Percentiles rank a stretch among this genome's conserved stretches.
phyloP scores from a whole-genome alignment of 2,888 invertebrate genomes.

The Operophtera brumata region DNA sequence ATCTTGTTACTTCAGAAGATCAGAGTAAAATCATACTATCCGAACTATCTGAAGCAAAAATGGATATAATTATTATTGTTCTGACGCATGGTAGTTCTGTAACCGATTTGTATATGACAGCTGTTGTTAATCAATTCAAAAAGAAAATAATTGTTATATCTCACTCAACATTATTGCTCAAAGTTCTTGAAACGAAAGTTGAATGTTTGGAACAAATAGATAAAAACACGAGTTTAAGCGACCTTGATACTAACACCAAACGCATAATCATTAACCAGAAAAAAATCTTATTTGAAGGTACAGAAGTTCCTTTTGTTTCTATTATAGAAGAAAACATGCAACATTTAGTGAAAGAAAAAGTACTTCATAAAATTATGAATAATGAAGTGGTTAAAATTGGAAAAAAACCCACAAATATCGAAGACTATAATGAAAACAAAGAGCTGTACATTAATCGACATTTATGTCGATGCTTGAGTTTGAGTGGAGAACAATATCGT shows the following conservation, averaged over 20 bases:
- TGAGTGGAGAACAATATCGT: neutral
- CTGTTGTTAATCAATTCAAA: too few relatives aligned
- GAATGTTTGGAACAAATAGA: neutral
- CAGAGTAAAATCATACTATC: neutral
- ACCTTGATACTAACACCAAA: conserved; percentile 5
- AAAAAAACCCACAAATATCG: neutral
- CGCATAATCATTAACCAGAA: neutral
- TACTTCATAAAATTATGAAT: neutral
- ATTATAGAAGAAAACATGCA: neutral
- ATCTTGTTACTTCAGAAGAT: neutral
- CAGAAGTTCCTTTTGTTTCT: conserved; percentile 1
- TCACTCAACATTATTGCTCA: neutral
- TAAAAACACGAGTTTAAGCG: neutral
- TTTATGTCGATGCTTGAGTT: neutral
- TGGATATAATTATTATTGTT: conserved; percentile 2
- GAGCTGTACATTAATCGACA: neutral
- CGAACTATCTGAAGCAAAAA: neutral
- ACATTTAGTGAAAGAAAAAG: neutral
- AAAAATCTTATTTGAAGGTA: conserved; percentile 3
- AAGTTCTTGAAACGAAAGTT: too few relatives aligned
- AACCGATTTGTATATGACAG: neutral
- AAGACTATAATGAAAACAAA: neutral
- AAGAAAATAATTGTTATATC: conserved; percentile 6
- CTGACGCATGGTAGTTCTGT: neutral
- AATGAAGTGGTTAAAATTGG: conserved; percentile 2